Base-by-base conservation (phyloP, 2,888 invertebrate genomes). In the Aleiodes leptofemur region DNA sequence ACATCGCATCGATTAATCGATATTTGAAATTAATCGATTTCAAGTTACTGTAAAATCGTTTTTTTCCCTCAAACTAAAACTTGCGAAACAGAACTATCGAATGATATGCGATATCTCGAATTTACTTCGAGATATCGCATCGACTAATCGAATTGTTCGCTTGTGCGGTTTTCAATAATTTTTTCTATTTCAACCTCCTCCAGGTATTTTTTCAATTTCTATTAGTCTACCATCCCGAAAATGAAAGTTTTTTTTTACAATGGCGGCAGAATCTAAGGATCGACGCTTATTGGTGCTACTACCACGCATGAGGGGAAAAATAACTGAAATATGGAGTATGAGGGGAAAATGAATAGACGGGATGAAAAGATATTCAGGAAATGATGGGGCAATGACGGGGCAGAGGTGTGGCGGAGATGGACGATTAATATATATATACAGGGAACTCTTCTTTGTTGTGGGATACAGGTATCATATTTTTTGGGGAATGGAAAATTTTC, bases 311-410 rank as follows among this genome's bases (percentile, higher is more conserved):
- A 11, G 31, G 14, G n/a, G 14, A 14, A 3, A 34, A 38, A 38
- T 11, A 43, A 48, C 14, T 23, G 7, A 79, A 83, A 83, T 84
- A 83, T 80, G 81, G 43, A 43, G 43, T 38, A 59, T 64, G 61
- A 16, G 59, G 9, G 57, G 82, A 78, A 78, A 83, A 79, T 78
- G 78, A 75, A 81, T 77, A 78, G 77, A 79, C 76, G 72, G 78
- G 76, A 79, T 76, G 68, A 77, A 66, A 72, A 73, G 51, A 73
- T 56, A 66, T 34, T 48, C 66, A 57, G 84, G 81, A 85, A 86
- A 87, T 86, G 85, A 85, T 83, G 84, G 79, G 76, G 79, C 82
- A 82, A 86, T 87, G 87, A 87, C 86, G 84, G 73, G 82, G 87
- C 86, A 81, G 53, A 77, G 79, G 16, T 79, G 77, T 82, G 83